These are phyloP conservation scores for Trissolcus brochymenae DNA, from an alignment of 2,888 invertebrate species.

Conservation along the genomic window DNA sequence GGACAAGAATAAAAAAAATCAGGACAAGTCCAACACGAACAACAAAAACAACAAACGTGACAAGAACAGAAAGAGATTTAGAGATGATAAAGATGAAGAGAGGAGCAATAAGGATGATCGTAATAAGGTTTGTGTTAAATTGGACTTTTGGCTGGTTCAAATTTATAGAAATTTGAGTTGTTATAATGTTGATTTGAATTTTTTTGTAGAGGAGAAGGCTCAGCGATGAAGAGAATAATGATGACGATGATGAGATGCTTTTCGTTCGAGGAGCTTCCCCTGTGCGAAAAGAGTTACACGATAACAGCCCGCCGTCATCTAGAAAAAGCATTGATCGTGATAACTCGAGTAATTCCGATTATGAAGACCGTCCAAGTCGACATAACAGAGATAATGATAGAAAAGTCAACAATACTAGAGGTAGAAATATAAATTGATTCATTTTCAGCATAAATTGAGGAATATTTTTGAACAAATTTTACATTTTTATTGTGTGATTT, in stretches of 20 bases:
- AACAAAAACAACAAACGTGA: slow-evolving; percentile 65
- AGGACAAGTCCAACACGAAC: slow-evolving; percentile 67
- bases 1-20: slow-evolving; percentile 75
- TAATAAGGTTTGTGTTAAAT: slow-evolving; percentile 71
- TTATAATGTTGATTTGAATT: not conserved
- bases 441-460: too few species aligned
- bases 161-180: not conserved
- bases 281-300: slow-evolving; percentile 68
- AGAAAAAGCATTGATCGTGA: slow-evolving; percentile 76
- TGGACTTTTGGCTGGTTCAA: not conserved
- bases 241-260: slow-evolving; percentile 87
- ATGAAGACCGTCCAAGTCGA: slow-evolving; percentile 74
- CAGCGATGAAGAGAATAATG: slow-evolving; percentile 76
- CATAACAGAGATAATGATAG: slow-evolving; percentile 75
- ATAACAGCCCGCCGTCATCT: slow-evolving; percentile 64
- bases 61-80: slow-evolving; percentile 68
- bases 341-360: slow-evolving; percentile 79
- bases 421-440: slow-evolving; percentile 35
- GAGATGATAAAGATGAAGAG: slow-evolving; percentile 78
- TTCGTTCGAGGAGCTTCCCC: slow-evolving; percentile 88
- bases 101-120: slow-evolving; percentile 78
- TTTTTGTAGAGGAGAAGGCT: slow-evolving; percentile 77
- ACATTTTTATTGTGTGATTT: not conserved
- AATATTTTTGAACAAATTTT: not conserved
- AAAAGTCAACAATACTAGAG: slow-evolving; percentile 60